Percentiles rank a stretch among this genome's conserved stretches.
Evolutionary conservation across 2,888 invertebrate species (phyloP).

Genomic region (Micoletzkya japonica): DNA sequence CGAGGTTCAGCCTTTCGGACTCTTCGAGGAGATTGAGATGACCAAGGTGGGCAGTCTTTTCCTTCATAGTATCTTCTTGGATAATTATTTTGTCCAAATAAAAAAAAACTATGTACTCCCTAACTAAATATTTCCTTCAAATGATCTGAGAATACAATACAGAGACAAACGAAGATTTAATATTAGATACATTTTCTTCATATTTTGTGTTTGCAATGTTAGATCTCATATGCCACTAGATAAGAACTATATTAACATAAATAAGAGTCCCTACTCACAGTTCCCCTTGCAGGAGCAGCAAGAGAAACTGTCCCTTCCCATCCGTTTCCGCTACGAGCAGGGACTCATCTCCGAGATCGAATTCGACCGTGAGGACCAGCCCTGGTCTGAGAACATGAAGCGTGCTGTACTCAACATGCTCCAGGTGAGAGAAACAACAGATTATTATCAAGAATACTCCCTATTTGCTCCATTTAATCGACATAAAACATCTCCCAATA

Average conservation of each 20-base stretch:
- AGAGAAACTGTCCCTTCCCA: conserved; percentile 41
- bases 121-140: too few species aligned
- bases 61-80: too few species aligned
- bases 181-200: too few species aligned
- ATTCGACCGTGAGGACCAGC: conserved; percentile 44
- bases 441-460: neutral
- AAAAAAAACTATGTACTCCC: too few species aligned
- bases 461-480: neutral
- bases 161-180: too few species aligned
- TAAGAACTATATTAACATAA: too few species aligned
- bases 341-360: conserved; percentile 50
- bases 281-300: conserved; percentile 34
- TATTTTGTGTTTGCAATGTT: too few species aligned
- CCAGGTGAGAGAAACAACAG: conserved; percentile 34
- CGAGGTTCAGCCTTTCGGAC: conserved; percentile 12
- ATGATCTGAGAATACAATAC: too few species aligned
- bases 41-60: conserved; percentile 8
- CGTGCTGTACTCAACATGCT: conserved; percentile 56
- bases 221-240: too few species aligned
- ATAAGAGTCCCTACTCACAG: too few species aligned
- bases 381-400: conserved; percentile 60
- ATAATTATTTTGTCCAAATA: too few species aligned
- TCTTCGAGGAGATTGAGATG: conserved; percentile 5
- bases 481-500: neutral
- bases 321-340: conserved; percentile 47